Base-by-base conservation (phyloP, 2,113 vertebrate genomes). In the Noctilio leporinus region DNA sequence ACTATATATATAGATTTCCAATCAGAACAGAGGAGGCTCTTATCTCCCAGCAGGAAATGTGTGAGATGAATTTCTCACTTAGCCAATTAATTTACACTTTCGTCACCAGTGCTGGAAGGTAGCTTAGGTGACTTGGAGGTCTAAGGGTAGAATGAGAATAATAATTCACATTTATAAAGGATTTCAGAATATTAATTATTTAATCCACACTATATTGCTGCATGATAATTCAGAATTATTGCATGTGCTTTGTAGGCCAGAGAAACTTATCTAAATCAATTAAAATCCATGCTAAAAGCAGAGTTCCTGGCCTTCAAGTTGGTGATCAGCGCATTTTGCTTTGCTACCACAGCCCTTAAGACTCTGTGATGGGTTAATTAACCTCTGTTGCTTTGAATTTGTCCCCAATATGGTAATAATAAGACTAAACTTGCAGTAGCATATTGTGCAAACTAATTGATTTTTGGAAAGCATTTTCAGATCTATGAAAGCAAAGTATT, bases 401-500 rank as follows among this genome's bases (percentile, higher is more conserved):
- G 78, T 97, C 90, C 94, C 95, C 96, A 95, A 97, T 97, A 95
- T 80, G n/a, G 82, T 89, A 57, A 95, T 97, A 97, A 95, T 92
- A 95, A 92, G 87, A 90, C 85, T 94, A 76, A 94, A 62, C 88
- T 93, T 93, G 94, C 47, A 94, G 95, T 91, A 93, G 59, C 73
- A 90, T 75, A 96, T 77, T 97, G 92, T 91, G 47, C 26, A 91
- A 96, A 97, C 97, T 96, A 97, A 97, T 93, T 97, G 97, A 97
- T 96, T 97, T 96, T 92, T 85, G 40, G 40, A 96, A 96, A 95
- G 95, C 82, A 96, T 85, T 95, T 96, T 92, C 69, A 94, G 75
- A 95, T 96, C 89, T 92, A 77, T 94, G 62, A 69, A 95, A 96
- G 53, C 49, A 94, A 96, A 95, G 73, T 92, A 95, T 95, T 82